Evolutionary conservation across 2,888 invertebrate species (phyloP), one percentile per base, ranked within the genome.

Genomic region (Parnassius glacialis): DNA sequence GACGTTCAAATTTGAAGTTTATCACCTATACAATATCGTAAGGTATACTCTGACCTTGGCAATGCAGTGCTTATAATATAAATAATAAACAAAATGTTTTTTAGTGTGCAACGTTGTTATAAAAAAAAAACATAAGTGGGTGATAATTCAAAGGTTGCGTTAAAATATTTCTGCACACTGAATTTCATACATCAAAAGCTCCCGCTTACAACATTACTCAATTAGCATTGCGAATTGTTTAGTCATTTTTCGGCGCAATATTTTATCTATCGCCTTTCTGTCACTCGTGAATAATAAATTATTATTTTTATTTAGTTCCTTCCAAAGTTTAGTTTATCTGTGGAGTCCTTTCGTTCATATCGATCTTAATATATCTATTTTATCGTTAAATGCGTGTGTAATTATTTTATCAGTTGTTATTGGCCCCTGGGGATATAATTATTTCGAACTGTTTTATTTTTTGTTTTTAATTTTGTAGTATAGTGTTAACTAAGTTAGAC

Each of bases 191-290:
- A 44, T 55, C 54, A 43, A 47, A 60, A 53, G 50, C 12, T 42
- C 54, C 54, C 44, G 50, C 25, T 16, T 45, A 54, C 59, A 9
- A 25, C 43, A 59, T 42, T 59, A 51, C 44, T 25, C 48, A 60
- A 60, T n/a, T 45, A 51, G 44, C 44, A 52, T 58, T 51, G 51
- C 50, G 43, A 55, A 60, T 51, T 55, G 51, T 34, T 41, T 55
- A n/a, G 25, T 45, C 45, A 47, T 34, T 45, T 48, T 52, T 45
- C 45, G 13, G 43, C 25, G 42, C 43, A 25, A 62, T 53, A 25
- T 53, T 57, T 62, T 57, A 57, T 57, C 43, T 57, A 43, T 57
- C 57, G 48, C 62, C 62, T 62, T 62, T 53, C 53, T 62, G 62
- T 62, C 62, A 57, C 41, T 57, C 50, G 3, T 13, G 12, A 13